Percentiles rank a stretch among this genome's conserved stretches.
These are phyloP conservation scores for Pseudomugil gertrudae DNA, from an alignment of 2,797 vertebrate genomes.

Conservation along the genomic window DNA sequence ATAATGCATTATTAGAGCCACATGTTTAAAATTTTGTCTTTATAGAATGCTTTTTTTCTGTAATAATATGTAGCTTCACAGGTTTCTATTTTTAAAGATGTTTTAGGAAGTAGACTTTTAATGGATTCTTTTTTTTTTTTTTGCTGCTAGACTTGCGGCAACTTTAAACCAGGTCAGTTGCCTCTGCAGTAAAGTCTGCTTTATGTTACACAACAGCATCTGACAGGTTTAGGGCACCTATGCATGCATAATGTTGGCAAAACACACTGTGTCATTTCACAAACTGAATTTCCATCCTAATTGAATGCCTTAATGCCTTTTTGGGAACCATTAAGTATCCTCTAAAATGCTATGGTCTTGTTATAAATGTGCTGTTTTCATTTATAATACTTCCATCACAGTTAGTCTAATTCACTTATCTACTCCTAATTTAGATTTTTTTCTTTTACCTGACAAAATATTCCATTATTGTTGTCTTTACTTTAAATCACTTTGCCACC, in stretches of 20 bases:
- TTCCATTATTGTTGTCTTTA: slow-evolving; percentile 41
- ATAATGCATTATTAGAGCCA: background rate
- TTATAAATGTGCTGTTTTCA: slow-evolving; percentile 46
- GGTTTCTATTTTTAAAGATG: slow-evolving; percentile 13
- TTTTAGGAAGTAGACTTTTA: no score
- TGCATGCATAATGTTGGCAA: slow-evolving; percentile 13
- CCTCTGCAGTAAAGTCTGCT: slow-evolving; percentile 46
- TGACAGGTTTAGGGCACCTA: slow-evolving; percentile 55
- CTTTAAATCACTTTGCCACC: slow-evolving; percentile 54
- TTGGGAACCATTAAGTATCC: no score
- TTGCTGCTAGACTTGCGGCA: slow-evolving; percentile 21
- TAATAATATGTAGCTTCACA: slow-evolving; percentile 3
- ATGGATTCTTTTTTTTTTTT: no score
- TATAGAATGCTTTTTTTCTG: background rate
- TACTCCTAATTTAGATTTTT: slow-evolving; percentile 32
- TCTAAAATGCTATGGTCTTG: background rate
- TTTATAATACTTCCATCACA: slow-evolving; percentile 44
- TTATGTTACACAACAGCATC: slow-evolving; percentile 45
- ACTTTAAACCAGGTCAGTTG: slow-evolving; percentile 63
- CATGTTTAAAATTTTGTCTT: background rate
- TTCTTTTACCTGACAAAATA: slow-evolving; percentile 20
- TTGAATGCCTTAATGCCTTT: slow-evolving; percentile 54
- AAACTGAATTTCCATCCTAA: slow-evolving; percentile 38
- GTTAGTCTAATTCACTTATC: slow-evolving; percentile 44
- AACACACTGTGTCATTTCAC: slow-evolving; percentile 36